These are phyloP conservation scores for Acromyrmex echinatior DNA, from an alignment of 1,140 invertebrate species.

Conservation along the genomic window DNA sequence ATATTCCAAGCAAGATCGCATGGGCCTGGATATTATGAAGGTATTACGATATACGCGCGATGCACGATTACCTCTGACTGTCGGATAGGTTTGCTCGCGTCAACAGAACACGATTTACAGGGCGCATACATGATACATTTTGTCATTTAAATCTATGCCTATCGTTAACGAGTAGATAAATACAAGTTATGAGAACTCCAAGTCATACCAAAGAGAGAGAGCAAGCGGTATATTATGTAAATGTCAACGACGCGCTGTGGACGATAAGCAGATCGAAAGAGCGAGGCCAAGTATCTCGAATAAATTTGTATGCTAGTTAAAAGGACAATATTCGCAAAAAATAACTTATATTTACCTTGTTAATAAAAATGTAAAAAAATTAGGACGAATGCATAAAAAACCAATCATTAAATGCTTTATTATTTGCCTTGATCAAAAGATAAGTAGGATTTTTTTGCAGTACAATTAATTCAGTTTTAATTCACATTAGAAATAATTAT, in stretches of 20 bases:
- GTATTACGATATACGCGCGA: conserved; percentile 67
- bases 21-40: conserved; percentile 36
- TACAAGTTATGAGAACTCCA: conserved; percentile 43
- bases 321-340: neutral
- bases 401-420: conserved; percentile 19
- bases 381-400: neutral
- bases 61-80: conserved; percentile 39
- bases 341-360: neutral
- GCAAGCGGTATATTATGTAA: conserved; percentile 39
- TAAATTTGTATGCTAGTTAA: neutral
- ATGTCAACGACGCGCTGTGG: conserved; percentile 34
- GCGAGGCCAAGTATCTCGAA: neutral
- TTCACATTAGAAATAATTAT: neutral
- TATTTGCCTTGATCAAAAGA: neutral
- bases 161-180: conserved; percentile 58
- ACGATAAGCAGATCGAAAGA: conserved; percentile 41
- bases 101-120: conserved; percentile 53
- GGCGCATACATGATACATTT: conserved; percentile 46
- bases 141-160: conserved; percentile 38
- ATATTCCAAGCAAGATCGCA: conserved; percentile 65
- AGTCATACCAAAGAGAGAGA: conserved; percentile 53
- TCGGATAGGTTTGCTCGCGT: conserved; percentile 17
- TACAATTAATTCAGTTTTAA: neutral
- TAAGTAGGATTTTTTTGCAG: neutral
- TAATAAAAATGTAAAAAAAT: conserved; percentile 2